Evolutionary conservation across 1,140 invertebrate genomes (phyloP), one percentile per base, ranked within the genome.

Genomic region (Parasteatoda tepidariorum): DNA sequence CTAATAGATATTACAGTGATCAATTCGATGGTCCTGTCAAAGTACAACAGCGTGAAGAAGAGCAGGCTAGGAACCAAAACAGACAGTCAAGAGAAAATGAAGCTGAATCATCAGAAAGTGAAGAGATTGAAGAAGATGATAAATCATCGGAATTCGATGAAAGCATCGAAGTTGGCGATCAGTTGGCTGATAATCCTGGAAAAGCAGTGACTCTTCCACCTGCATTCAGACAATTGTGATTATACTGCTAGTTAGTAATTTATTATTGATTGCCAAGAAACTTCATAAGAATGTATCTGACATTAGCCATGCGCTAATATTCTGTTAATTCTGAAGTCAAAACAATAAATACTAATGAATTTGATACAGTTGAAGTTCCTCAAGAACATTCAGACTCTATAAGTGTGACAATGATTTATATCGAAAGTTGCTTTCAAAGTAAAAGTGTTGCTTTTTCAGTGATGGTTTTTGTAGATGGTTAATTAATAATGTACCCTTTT

Each of bases 21-120:
- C 82, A 84, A 13, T 84, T 84, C 33, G 81, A 83, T 74, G 81
- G 81, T 9, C 81, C 81, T 9, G 81, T 83, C 34, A 73, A 74
- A 66, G 81, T 83, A 4, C 81, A 64, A 28, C 57, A 83, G n/a
- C 38, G 81, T 1, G 81, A 83, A 66, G 78, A 70, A 13, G 9
- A 26, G n/a, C 34, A 83, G 66, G 24, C 81, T 5, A 61, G 28
- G 38, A 82, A 64, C 62, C 66, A 33, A 34, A 61, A 34, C 9
- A 33, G 78, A 61, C 68, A 73, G 28, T 64, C 67, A 0, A 41
- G 59, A 55, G 38, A 41, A 22, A 79, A 38, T 48, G 78, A 71
- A 18, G 48, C 41, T 30, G 59, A 71, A 5, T 22, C 6, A 4
- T 55, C 73, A 34, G 15, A 15, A 9, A 34, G 38, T 13, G 75